Conservation (phyloP, 2,113 vertebrate genomes). For the Eidolon helvum region DNA sequence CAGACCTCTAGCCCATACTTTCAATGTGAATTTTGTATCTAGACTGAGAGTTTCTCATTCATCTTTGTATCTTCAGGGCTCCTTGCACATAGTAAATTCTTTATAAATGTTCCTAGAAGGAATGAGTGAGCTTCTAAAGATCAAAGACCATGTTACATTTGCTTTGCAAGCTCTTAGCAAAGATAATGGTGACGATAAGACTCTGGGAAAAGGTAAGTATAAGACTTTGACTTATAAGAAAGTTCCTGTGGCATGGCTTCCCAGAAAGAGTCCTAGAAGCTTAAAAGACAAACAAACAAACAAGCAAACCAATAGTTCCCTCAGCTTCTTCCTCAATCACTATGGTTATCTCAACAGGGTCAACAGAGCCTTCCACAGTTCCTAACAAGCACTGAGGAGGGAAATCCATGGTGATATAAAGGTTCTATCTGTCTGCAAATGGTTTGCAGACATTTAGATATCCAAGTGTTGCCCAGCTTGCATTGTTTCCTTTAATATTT, state of each 20-base stretch:
- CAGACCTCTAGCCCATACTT: neutral
- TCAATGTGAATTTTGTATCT: neutral
- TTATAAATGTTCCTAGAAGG: neutral
- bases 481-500: conserved; percentile 36
- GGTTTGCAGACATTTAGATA: neutral
- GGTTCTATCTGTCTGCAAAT: neutral
- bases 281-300: neutral
- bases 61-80: neutral
- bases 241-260: neutral
- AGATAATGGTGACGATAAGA: neutral
- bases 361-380: neutral
- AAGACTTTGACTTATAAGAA: neutral
- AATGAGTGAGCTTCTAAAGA: neutral
- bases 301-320: neutral
- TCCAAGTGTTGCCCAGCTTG: neutral
- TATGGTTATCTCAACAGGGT: neutral
- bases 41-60: neutral
- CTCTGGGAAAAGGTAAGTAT: neutral
- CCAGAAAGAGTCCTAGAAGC: neutral
- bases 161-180: neutral
- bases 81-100: neutral
- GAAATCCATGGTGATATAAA: neutral
- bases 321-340: neutral
- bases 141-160: neutral
- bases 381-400: neutral